Base-by-base conservation (phyloP, 1,140 invertebrate genomes). In the Cotesia typhae region DNA sequence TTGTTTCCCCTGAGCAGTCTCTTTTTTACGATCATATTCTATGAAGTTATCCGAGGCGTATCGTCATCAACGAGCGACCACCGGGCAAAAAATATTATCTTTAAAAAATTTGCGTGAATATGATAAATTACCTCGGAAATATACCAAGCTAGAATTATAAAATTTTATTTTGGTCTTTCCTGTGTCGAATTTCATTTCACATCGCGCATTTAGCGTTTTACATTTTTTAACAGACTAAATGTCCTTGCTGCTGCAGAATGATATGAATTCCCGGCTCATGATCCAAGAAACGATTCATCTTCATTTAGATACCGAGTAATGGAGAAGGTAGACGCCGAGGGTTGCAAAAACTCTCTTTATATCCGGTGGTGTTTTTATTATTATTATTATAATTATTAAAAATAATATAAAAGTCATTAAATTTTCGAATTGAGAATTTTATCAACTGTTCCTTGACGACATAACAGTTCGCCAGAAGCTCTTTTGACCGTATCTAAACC, bases 41-140 rank as follows among this genome's bases (percentile, higher is more conserved):
- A 71, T 71, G 61, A 65, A 71, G 61, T 71, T 71, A 71, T 71
- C 69, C 61, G 47, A 71, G 69, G 52, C 63, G 63, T 71, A 71
- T 71, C 69, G 60, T 71, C 63, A 55, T 71, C 61, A 71, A 55
- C 61, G 61, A 59, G 28, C 4, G 65, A 55, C 61, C 47, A 59
- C 14, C 4, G 6, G 36, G 20, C 37, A 63, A 38, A 61, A 63
- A 41, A 47, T 9, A 47, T 10, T 47, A 47, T 47, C 5, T 7
- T 47, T 6, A 71, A 71, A 55, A 71, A 71, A 66, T 66, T 66
- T n/a, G 38, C 70, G 53, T 57, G 64, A 59, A 72, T 47, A 72
- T 72, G 70, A 72, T 72, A 72, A 72, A 72, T 72, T 65, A 67
- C 53, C 53, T 36, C 28, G 4, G 1, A 20, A 67, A 67, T 67